Conservation (phyloP, 1,140 invertebrate species). For the Dinoponera quadriceps region DNA sequence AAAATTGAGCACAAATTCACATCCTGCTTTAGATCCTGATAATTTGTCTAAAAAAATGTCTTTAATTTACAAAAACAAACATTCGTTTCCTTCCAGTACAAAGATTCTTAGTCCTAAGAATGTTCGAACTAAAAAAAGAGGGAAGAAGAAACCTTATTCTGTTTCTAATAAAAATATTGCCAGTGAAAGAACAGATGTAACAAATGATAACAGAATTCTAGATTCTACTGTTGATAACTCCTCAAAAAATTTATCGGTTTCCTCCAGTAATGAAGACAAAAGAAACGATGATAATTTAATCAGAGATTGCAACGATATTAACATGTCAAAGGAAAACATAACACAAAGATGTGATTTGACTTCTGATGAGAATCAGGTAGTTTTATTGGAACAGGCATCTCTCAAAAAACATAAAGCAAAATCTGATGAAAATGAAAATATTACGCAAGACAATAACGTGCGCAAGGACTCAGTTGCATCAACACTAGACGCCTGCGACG, state of each 20-base stretch:
- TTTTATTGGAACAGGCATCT: slow-evolving; percentile 4
- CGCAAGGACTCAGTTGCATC: background rate
- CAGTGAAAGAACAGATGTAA: background rate
- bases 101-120: background rate
- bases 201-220: background rate
- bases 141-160: background rate
- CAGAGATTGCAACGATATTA: background rate
- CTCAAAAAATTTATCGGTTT: background rate
- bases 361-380: slow-evolving; percentile 15
- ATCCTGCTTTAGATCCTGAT: slow-evolving; percentile 73
- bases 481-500: background rate
- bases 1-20: slow-evolving; percentile 45
- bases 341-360: background rate
- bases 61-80: background rate
- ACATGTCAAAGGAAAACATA: background rate
- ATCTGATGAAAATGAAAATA: background rate
- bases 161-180: slow-evolving; percentile 4
- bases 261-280: background rate
- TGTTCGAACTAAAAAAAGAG: background rate
- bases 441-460: background rate
- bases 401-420: background rate
- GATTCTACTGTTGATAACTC: background rate
- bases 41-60: background rate
- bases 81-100: background rate
- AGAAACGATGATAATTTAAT: background rate